A percentile compares a stretch with the other conserved stretches of the same genome.
Evolutionary conservation across 2,888 invertebrate genomes (phyloP).

Genomic region (Lasius platythorax): DNA sequence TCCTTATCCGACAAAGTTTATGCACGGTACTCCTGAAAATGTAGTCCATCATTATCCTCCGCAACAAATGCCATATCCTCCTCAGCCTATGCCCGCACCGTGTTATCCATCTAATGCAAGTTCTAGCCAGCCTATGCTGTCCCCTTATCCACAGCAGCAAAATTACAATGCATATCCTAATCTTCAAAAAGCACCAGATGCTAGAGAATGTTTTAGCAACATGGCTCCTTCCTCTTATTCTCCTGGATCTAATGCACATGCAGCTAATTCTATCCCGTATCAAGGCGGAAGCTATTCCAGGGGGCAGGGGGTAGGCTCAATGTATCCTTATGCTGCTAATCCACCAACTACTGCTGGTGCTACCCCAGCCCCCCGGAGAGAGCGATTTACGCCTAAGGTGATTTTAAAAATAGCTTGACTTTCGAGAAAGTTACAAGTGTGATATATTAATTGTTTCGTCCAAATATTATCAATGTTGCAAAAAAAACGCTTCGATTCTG

Average conservation of each 20-base stretch:
- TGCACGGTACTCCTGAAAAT: slow-evolving; percentile 40
- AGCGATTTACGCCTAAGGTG: slow-evolving; percentile 79
- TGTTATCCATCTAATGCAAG: slow-evolving; percentile 56
- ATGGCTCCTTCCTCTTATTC: slow-evolving; percentile 49
- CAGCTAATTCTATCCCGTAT: slow-evolving; percentile 68
- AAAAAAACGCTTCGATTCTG: neutral
- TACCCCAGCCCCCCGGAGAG: slow-evolving; percentile 80
- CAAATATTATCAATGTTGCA: neutral
- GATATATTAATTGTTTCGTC: neutral
- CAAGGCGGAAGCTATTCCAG: slow-evolving; percentile 80
- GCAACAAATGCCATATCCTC: slow-evolving; percentile 60
- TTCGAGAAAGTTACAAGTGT: neutral
- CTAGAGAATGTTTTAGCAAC: slow-evolving; percentile 51
- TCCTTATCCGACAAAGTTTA: slow-evolving; percentile 66
- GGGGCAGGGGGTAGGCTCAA: slow-evolving; percentile 81
- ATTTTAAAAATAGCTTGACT: slow-evolving; percentile 67
- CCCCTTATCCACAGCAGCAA: slow-evolving; percentile 64
- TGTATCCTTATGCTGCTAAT: slow-evolving; percentile 74
- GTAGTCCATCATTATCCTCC: slow-evolving; percentile 51
- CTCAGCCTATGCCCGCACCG: slow-evolving; percentile 42
- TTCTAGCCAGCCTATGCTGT: slow-evolving; percentile 75
- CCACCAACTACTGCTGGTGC: slow-evolving; percentile 62
- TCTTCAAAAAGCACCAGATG: slow-evolving; percentile 67
- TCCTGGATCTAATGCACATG: slow-evolving; percentile 59
- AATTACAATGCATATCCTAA: slow-evolving; percentile 70